A percentile compares a stretch with the other conserved stretches of the same genome.
Conservation (phyloP, 2,797 vertebrate species). For the Crotalus adamanteus region DNA sequence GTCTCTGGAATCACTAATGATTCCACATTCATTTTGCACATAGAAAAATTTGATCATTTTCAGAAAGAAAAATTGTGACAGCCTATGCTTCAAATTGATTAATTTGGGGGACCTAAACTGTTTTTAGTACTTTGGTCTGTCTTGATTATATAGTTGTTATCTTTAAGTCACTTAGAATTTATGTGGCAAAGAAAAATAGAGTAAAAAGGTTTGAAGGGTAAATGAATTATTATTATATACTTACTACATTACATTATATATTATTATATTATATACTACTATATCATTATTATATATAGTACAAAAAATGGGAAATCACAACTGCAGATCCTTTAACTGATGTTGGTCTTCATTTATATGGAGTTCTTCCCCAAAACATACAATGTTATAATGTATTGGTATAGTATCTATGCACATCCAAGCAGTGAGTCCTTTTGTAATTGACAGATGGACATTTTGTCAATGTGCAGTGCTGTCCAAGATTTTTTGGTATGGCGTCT, state of each 20-base stretch:
- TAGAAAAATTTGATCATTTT: neutral
- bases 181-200: neutral
- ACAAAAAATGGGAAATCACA: too few relatives aligned
- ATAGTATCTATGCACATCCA: neutral
- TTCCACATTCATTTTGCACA: neutral
- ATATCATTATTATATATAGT: too few relatives aligned
- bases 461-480: neutral
- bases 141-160: neutral
- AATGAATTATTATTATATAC: neutral
- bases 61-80: neutral
- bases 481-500: neutral
- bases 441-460: neutral
- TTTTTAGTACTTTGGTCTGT: neutral
- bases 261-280: too few relatives aligned
- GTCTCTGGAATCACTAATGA: neutral
- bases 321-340: too few relatives aligned
- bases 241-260: too few relatives aligned
- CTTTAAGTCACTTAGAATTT: neutral
- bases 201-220: neutral
- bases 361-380: neutral
- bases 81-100: neutral
- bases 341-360: too few relatives aligned
- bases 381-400: neutral
- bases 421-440: neutral
- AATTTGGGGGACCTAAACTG: neutral